Evolutionary conservation across 2,797 vertebrate genomes (phyloP).

Genomic region (Vultur gryphus): DNA sequence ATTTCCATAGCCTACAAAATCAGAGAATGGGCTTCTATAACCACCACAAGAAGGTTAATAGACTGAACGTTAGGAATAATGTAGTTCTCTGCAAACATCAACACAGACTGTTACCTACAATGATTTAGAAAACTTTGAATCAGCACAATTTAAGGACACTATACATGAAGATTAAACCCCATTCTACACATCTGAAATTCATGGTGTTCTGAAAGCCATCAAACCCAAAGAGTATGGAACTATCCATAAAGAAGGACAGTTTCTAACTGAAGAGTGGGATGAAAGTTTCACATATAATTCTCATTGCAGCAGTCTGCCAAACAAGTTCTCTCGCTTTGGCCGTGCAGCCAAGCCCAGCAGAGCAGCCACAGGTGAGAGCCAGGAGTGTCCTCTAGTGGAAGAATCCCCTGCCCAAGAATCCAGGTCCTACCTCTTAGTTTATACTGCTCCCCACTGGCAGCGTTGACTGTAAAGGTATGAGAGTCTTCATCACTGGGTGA

Average conservation of each 20-base stretch:
- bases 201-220: background rate
- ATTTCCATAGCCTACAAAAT: background rate
- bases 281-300: background rate
- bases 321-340: background rate
- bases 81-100: background rate
- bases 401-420: background rate
- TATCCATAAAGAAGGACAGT: background rate
- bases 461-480: conserved; percentile 96
- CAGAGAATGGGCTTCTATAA: background rate
- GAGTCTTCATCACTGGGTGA: conserved; percentile 98
- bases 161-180: background rate
- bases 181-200: background rate
- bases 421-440: conserved; percentile 88
- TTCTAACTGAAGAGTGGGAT: background rate
- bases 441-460: conserved; percentile 97
- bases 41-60: background rate
- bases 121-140: background rate
- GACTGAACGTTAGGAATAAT: background rate
- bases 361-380: background rate
- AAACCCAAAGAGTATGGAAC: background rate
- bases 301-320: background rate
- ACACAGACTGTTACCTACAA: background rate
- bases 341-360: background rate
- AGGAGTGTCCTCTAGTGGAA: conserved; percentile 43
- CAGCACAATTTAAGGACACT: background rate